Base-by-base conservation (phyloP, 2,113 vertebrate genomes). In the Pelvicachromis taeniatus region DNA sequence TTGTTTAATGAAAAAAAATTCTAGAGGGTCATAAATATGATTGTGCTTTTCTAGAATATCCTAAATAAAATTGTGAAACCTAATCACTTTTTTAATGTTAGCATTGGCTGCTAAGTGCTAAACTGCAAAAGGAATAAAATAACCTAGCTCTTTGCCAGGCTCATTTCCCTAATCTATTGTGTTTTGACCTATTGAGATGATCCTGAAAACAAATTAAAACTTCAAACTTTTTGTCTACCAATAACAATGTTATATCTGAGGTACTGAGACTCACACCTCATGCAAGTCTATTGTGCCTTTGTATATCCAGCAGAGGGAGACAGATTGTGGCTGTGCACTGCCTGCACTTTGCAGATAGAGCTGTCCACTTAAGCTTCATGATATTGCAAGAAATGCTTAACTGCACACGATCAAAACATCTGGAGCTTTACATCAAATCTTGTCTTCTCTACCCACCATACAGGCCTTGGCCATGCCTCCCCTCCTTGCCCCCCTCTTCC, bases 401-500 rank as follows among this genome's bases (percentile, higher is more conserved):
- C 8, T 58, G 33, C 9, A 35, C 4, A 7, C 5, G 12, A 83
- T 80, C 5, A 8, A 33, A 83, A 58, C 6, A 78, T 8, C 45
- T 55, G 16, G 21, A 86, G 8, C 11, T 14, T 17, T 75, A 13
- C 1, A 7, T 90, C 26, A 86, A 59, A 31, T 82, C 42, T 58
- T 85, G 29, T 77, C 19, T 61, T 59, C 17, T 90, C 48, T 84
- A 13, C 23, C 63, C 77, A 78, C 56, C 21, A 56, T 26, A 55
- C 77, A 97, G 96, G 94, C 91, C 88, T 95, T 92, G 93, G 91
- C 87, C 85, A 91, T 95, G 93, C 85, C 80, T 91, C 86, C 88
- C 65, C 79, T 94, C 75, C 89, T 90, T 56, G 13, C 26, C 73
- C 85, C 84, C 82, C 54, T 95, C 38, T 31, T 94, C 54, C 65